Conservation (phyloP, 2,888 invertebrate genomes). For the Drosophila neoperkinsi region DNA sequence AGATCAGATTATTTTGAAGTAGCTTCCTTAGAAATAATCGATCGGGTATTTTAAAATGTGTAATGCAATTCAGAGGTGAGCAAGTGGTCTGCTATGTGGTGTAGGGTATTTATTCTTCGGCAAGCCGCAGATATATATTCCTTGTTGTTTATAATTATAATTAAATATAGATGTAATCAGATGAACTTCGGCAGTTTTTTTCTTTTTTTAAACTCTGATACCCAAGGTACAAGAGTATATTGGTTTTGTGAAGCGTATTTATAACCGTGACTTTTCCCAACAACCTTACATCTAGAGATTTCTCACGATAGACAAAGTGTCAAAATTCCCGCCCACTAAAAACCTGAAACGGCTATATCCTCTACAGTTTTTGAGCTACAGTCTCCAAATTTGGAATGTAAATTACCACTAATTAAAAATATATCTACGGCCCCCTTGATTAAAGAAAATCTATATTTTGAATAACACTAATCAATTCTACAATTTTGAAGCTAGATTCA, state of each 20-base stretch:
- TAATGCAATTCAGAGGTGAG: neutral
- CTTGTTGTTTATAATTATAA: neutral
- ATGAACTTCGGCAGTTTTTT: neutral
- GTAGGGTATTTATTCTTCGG: neutral
- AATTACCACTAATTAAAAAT: neutral
- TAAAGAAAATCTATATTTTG: neutral
- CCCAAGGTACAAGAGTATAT: neutral
- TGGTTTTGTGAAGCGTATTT: neutral
- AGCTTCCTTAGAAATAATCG: neutral
- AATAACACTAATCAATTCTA: neutral
- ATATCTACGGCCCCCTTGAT: neutral
- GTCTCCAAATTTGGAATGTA: too few relatives aligned
- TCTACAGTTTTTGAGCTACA: neutral
- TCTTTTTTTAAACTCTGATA: neutral
- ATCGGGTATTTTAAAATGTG: neutral
- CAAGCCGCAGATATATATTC: neutral
- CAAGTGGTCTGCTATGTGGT: neutral
- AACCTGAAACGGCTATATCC: neutral
- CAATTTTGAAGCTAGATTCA: too few relatives aligned
- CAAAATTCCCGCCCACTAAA: neutral
- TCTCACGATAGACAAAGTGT: too few relatives aligned
- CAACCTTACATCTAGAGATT: neutral
- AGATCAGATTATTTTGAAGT: neutral
- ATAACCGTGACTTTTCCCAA: neutral
- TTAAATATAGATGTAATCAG: neutral